Evolutionary conservation across 2,888 invertebrate genomes (phyloP), one percentile per base, ranked within the genome.

Genomic region (Tricholauxania praeusta): DNA sequence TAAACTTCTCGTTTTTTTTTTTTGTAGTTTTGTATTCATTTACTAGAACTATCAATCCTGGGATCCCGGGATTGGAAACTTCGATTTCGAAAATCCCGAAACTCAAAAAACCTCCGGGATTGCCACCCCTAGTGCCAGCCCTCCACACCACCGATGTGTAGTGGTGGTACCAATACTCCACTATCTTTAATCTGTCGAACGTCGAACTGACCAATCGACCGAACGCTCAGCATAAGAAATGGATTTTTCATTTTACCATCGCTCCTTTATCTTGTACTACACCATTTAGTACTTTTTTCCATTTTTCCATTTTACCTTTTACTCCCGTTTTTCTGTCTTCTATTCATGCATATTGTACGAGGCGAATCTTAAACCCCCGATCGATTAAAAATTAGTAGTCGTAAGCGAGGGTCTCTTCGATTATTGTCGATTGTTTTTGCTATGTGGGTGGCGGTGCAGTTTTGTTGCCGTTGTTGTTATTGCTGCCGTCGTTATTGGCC

Each of bases 341-440:
- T 59, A 19, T 49, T 66, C 72, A 52, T 71, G 47, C 59, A 60
- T 66, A 66, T 66, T 72, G 62, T 72, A 66, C 48, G 53, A 14
- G 53, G n/a, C 52, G 59, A 57, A 53, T 62, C 53, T 52, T 55
- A 63, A 52, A 39, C 39, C 49, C 15, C 15, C 70, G 62, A 72
- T 72, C 72, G 72, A 68, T 72, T 62, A 67, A 62, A 68, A 72
- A 72, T 72, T 72, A 72, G 39, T 39, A 39, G 53, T 64, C 64
- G 52, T 47, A 51, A 66, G 53, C 66, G 39, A 66, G 17, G 66
- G 19, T 60, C 32, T 68, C 47, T 32, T 55, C 52, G 39, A 62
- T 62, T 62, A 62, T 52, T 52, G 69, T 69, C 47, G 8, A 68
- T 49, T 68, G 52, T 65, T 52, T 19, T 52, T 65, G 57, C 10